Evolutionary conservation across 2,113 vertebrate species (phyloP).

Genomic region (Sceloporus undulatus): DNA sequence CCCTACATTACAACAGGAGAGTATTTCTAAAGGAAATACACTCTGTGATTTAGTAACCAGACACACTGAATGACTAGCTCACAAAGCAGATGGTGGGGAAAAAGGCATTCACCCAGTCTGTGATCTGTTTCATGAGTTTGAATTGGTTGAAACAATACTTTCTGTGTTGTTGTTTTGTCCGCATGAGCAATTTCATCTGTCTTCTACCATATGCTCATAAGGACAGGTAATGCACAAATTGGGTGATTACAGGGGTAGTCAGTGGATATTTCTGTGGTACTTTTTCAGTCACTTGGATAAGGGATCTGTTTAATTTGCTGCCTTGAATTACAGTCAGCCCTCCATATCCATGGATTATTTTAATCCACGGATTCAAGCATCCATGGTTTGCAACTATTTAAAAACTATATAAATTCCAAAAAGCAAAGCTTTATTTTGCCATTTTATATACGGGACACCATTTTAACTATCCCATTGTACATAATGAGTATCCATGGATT

Average conservation of each 20-base stretch:
- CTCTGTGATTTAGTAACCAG: constrained; percentile 51
- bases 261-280: not conserved
- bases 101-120: constrained; percentile 65
- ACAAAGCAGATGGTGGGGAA: constrained; percentile 56
- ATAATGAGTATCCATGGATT: too few relatives aligned
- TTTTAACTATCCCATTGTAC: too few relatives aligned
- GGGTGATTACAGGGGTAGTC: not conserved
- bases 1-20: constrained; percentile 19
- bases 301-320: not conserved
- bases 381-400: too few relatives aligned
- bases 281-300: not conserved
- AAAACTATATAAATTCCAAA: too few relatives aligned
- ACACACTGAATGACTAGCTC: constrained; percentile 45
- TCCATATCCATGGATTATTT: too few relatives aligned
- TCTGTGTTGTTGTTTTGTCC: not conserved
- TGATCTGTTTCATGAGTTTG: constrained; percentile 53
- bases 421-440: too few relatives aligned
- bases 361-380: too few relatives aligned
- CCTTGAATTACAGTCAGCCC: not conserved
- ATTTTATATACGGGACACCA: too few relatives aligned
- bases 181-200: not conserved
- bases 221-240: not conserved
- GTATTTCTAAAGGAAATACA: constrained; percentile 45
- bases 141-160: not conserved
- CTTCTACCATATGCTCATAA: not conserved